phyloP scores from a whole-genome alignment of 2,888 invertebrate genomes.

The Heteropelma amictum region DNA sequence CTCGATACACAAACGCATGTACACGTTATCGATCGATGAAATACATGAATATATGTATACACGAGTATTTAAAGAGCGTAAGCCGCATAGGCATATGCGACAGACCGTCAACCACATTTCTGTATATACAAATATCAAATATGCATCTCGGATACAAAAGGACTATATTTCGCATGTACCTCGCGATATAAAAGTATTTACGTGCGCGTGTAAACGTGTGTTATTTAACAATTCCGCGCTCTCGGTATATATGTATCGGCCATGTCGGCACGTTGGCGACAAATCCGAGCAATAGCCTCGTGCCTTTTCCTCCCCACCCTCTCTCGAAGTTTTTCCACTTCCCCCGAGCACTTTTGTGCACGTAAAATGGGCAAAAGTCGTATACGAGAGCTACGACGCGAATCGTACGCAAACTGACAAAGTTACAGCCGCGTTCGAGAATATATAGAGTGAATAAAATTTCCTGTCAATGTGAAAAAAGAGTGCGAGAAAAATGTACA shows the following conservation, averaged over 20 bases:
- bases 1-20: background rate
- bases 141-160: background rate
- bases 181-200: background rate
- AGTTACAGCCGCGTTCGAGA: conserved; percentile 61
- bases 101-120: background rate
- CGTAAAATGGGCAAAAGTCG: conserved; percentile 67
- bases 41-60: conserved; percentile 2
- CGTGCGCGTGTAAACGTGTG: conserved; percentile 15
- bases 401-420: conserved; percentile 69
- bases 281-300: conserved; percentile 69
- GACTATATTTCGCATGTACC: background rate
- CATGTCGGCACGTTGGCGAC: conserved; percentile 56
- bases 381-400: too few species aligned
- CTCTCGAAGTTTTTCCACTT: conserved; percentile 1
- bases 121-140: conserved; percentile 9
- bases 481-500: background rate
- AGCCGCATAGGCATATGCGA: background rate
- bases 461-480: too few species aligned
- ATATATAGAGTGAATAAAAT: too few species aligned
- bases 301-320: conserved; percentile 30
- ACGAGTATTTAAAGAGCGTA: background rate
- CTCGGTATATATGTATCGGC: conserved; percentile 51
- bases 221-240: conserved; percentile 22
- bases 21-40: conserved; percentile 43
- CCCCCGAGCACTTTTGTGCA: conserved; percentile 35